These are phyloP conservation scores for Iguana delicatissima DNA, from an alignment of 2,797 vertebrate genomes.

Conservation along the genomic window DNA sequence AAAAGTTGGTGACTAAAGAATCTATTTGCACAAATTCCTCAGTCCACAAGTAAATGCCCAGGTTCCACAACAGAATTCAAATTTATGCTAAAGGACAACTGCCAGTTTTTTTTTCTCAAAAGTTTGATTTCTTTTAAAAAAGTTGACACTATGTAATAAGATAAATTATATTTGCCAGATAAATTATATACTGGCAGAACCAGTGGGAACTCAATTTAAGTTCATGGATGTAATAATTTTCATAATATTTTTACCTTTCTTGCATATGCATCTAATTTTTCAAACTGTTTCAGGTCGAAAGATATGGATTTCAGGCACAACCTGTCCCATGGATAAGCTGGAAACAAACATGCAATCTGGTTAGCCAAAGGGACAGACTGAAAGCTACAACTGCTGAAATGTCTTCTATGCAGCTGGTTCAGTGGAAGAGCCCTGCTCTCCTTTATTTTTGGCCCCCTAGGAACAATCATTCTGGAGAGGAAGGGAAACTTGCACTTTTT, in stretches of 20 bases:
- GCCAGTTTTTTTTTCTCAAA: no score
- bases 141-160: neutral
- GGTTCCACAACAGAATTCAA: neutral
- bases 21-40: neutral
- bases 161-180: neutral
- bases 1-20: neutral
- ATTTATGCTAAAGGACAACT: neutral
- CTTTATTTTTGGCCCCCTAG: neutral
- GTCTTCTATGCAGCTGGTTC: neutral
- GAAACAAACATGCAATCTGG: constrained; percentile 55
- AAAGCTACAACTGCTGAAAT: neutral
- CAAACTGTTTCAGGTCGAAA: constrained; percentile 80
- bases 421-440: neutral
- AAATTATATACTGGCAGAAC: no score
- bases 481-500: constrained; percentile 27
- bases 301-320: constrained; percentile 83
- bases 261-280: constrained; percentile 82
- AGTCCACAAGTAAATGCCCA: neutral
- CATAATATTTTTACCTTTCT: constrained; percentile 78
- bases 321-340: constrained; percentile 85
- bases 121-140: neutral
- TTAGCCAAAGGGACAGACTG: neutral
- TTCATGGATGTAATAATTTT: constrained; percentile 21
- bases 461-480: constrained; percentile 38
- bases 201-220: accelerated